phyloP scores from a whole-genome alignment of 2,888 invertebrate genomes.

The Drosophila buzzatii region DNA sequence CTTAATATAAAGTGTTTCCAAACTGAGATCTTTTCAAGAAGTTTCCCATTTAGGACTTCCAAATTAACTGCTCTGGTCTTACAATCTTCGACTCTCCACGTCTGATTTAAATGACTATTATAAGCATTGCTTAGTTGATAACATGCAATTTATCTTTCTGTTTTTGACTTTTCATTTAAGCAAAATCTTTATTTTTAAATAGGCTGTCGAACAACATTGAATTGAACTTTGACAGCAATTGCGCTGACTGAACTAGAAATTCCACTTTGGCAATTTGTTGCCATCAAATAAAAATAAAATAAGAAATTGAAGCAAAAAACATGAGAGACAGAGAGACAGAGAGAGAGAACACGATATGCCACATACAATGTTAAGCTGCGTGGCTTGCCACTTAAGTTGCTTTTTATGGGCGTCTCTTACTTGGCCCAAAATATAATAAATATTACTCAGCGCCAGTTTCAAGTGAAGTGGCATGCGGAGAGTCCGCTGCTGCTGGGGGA shows the following conservation, averaged over 20 bases:
- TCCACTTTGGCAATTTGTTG: conserved; percentile 63
- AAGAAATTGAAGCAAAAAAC: conserved; percentile 10
- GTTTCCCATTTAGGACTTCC: not conserved
- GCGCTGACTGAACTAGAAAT: conserved; percentile 65
- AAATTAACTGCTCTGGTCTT: not conserved
- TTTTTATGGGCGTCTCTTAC: conserved; percentile 70
- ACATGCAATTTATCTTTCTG: conserved; percentile 5
- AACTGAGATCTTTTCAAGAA: not conserved
- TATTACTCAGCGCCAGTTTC: conserved; percentile 73
- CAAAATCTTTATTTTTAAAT: conserved; percentile 31
- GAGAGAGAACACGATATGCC: conserved; percentile 13
- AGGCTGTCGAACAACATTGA: conserved; percentile 23
- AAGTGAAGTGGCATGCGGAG: conserved; percentile 48
- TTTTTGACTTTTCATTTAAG: not conserved
- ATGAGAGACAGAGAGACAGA: not conserved
- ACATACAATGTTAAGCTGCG: conserved; percentile 59
- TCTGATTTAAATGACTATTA: not conserved
- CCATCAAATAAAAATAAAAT: conserved; percentile 28
- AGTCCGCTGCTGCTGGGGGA: not conserved
- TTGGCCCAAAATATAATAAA: conserved; percentile 74
- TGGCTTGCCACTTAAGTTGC: conserved; percentile 70
- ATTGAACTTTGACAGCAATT: conserved; percentile 69
- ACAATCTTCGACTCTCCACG: no score
- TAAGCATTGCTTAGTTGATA: not conserved
- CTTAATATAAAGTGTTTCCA: not conserved